Conservation (phyloP, 2,113 vertebrate genomes). For the Pedetes capensis region DNA sequence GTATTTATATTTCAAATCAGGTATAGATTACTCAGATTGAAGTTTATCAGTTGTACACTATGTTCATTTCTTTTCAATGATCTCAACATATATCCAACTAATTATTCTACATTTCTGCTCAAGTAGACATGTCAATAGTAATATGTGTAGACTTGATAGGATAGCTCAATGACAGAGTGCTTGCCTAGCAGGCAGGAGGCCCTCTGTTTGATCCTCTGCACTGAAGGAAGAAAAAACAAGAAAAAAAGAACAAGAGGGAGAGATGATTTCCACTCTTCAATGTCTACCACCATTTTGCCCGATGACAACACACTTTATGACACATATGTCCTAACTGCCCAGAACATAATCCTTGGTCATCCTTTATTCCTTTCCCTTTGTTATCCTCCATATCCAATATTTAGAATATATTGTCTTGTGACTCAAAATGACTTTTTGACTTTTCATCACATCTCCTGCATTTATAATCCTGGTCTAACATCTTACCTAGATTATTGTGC, state of each 20-base stretch:
- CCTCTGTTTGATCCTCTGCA: no score
- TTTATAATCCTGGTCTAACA: not conserved
- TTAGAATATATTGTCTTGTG: not conserved
- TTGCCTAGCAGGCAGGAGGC: no score
- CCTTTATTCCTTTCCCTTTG: not conserved
- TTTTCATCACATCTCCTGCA: not conserved
- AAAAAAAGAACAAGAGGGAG: no score
- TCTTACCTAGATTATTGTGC: not conserved
- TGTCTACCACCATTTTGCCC: not conserved
- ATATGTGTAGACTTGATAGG: no score
- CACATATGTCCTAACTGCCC: not conserved
- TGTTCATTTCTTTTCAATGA: not conserved
- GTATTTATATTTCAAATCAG: not conserved
- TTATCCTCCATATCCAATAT: not conserved
- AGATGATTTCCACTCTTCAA: not conserved
- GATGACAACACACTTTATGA: no score
- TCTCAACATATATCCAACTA: not conserved
- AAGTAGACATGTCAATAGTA: not conserved
- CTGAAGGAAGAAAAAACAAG: no score
- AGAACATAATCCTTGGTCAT: not conserved
- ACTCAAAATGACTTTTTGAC: not conserved
- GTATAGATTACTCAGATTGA: not conserved
- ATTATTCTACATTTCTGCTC: not conserved
- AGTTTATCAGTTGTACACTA: not conserved
- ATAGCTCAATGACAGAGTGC: no score